Base-by-base conservation (phyloP, 92 coral and sea anemone species). In the Porites lobata region DNA sequence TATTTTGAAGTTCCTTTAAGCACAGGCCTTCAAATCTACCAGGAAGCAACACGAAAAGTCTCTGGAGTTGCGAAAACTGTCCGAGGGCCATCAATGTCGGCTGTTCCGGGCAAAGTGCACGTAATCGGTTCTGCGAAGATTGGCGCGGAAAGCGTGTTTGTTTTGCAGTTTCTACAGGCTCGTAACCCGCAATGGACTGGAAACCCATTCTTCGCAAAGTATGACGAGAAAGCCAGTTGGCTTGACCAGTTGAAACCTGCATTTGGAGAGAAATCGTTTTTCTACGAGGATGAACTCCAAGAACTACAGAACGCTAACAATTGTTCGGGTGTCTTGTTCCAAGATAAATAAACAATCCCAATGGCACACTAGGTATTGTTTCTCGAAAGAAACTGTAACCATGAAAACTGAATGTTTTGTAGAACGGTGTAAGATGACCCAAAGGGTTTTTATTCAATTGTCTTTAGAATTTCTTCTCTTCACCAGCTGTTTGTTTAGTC, bases 1-100 rank as follows among this genome's bases (percentile, higher is more conserved):
- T 75, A 75, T 32, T 75, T 75, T 75, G 79, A 75, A 75, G 79
- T 75, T 51, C 79, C 79, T 0, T 51, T 75, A 62, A 64, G 18
- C 64, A 64, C 52, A 47, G 79, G 63, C 14, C 38, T n/a, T 12
- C 79, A 64, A 50, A 75, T 75, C 29, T 75, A 75, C 19, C 79
- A 75, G 63, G 79, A 75, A 75, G 79, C 79, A 14, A 75, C 63
- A 17, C 79, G 64, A 21, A 52, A 38, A 9, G 79, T 75, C 22
- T 75, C 79, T 64, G 79, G 79, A 75, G 79, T 75, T 54, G 64
- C 79, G 6, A 26, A 64, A n/a, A 75, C 79, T 9, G 79, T 75
- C n/a, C 65, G 79, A 0, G 79, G 79, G 12, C 79, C 79, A 20
- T 75, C 79, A 1, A 75, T 75, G 79, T 75, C 79, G 2, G 79